A percentile compares a stretch with the other conserved stretches of the same genome.
Evolutionary conservation across 2,113 vertebrate genomes (phyloP).

Genomic region (Corythornis cristatus): DNA sequence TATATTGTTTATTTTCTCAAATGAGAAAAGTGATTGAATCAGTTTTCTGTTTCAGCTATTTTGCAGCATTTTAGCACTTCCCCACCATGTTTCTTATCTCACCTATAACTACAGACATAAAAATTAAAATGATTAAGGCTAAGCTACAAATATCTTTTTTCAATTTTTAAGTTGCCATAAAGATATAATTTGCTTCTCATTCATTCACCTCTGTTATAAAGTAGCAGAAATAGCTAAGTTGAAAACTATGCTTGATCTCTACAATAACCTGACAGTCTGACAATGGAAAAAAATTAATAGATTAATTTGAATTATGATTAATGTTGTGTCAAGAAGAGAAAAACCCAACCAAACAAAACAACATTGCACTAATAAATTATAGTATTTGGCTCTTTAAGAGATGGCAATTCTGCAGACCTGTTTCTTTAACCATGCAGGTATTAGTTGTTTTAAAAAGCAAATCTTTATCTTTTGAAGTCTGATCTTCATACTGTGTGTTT

Average conservation of each 20-base stretch:
- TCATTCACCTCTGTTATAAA: neutral
- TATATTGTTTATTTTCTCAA: neutral
- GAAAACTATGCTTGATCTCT: neutral
- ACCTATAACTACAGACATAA: neutral
- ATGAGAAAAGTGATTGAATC: neutral
- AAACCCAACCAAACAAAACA: neutral
- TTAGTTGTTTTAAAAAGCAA: neutral
- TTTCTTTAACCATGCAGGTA: neutral
- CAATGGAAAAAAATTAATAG: neutral
- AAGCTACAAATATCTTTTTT: neutral
- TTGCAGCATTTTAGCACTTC: neutral
- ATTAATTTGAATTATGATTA: neutral
- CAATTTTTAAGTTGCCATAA: neutral
- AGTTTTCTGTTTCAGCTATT: neutral
- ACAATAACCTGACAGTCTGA: neutral
- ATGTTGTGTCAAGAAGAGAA: neutral
- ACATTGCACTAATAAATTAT: neutral
- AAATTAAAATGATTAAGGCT: neutral
- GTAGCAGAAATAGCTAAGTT: neutral
- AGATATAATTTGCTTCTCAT: neutral
- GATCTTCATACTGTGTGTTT: neutral
- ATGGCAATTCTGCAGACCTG: neutral
- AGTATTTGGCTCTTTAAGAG: neutral
- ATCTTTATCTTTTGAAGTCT: neutral
- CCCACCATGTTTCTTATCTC: neutral